Conservation (phyloP, 1,140 invertebrate species). For the Drosophila pseudoobscura region DNA sequence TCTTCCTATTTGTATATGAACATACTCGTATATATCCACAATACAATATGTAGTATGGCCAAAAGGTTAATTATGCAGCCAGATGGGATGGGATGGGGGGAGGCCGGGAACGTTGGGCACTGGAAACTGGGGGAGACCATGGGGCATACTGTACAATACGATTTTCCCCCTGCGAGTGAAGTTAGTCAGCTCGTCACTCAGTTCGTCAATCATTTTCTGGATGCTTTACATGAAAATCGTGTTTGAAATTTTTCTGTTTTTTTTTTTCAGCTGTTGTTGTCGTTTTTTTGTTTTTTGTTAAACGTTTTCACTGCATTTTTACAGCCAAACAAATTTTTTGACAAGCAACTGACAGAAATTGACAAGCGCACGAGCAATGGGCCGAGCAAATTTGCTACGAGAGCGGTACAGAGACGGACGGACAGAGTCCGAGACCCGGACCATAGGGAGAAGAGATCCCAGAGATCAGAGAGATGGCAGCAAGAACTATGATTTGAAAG, state of each 20-base stretch:
- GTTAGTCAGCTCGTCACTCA: constrained; percentile 37
- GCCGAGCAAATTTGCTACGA: constrained; percentile 31
- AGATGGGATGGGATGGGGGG: background rate
- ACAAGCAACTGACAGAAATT: constrained; percentile 81
- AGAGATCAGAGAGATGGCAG: constrained; percentile 11
- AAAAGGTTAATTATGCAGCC: constrained; percentile 76
- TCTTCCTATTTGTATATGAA: background rate
- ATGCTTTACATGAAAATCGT: constrained; percentile 75
- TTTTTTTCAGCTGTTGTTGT: constrained; percentile 13
- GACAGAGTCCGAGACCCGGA: constrained; percentile 5
- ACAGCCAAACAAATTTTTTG: constrained; percentile 77
- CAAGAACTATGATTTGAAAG: constrained; percentile 65
- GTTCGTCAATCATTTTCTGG: constrained; percentile 68
- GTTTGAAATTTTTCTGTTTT: constrained; percentile 58
- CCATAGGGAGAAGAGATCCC: constrained; percentile 1
- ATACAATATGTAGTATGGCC: constrained; percentile 16
- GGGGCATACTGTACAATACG: constrained; percentile 48
- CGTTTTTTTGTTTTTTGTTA: constrained; percentile 37
- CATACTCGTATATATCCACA: constrained; percentile 21
- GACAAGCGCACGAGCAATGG: constrained; percentile 75
- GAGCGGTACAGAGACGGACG: constrained; percentile 15
- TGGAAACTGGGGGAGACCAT: background rate
- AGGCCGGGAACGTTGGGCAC: no score
- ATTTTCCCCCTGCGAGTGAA: constrained; percentile 25
- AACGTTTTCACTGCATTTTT: constrained; percentile 75